Conservation (phyloP, 2,888 invertebrate species). For the Incurvaria masculella region DNA sequence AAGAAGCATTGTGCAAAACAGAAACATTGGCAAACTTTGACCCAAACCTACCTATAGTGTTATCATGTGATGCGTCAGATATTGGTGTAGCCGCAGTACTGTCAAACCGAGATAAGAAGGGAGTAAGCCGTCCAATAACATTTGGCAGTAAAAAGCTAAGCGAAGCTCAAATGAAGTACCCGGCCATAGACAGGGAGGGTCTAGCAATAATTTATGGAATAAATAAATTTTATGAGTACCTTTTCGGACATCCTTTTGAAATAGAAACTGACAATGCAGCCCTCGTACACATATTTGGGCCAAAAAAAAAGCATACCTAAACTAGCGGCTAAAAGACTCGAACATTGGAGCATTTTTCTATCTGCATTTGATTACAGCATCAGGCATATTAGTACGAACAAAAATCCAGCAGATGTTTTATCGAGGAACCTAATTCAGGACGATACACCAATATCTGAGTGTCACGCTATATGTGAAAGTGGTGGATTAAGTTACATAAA, state of each 20-base stretch:
- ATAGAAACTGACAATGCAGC: slow-evolving; percentile 19
- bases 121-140: slow-evolving; percentile 11
- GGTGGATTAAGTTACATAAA: not conserved
- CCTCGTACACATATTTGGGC: slow-evolving; percentile 21
- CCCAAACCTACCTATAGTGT: slow-evolving; percentile 3
- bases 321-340: slow-evolving; percentile 21
- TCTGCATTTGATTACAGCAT: slow-evolving; percentile 13
- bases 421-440: slow-evolving; percentile 4
- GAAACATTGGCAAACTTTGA: not conserved
- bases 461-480: not conserved
- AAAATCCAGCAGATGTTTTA: slow-evolving; percentile 16
- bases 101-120: slow-evolving; percentile 7
- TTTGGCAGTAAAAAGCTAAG: slow-evolving; percentile 16
- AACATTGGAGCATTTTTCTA: slow-evolving; percentile 18
- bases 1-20: not conserved
- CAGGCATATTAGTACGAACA: slow-evolving; percentile 10
- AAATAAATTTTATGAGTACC: slow-evolving; percentile 18
- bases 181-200: slow-evolving; percentile 17
- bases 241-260: slow-evolving; percentile 17
- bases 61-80: slow-evolving; percentile 11
- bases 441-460: slow-evolving; percentile 1
- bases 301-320: slow-evolving; percentile 21
- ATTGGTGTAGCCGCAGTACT: slow-evolving; percentile 8
- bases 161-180: slow-evolving; percentile 13
- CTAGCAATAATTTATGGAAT: slow-evolving; percentile 18